phyloP scores from a whole-genome alignment of 2,797 vertebrate genomes.

The Hippopotamyrus pictus region DNA sequence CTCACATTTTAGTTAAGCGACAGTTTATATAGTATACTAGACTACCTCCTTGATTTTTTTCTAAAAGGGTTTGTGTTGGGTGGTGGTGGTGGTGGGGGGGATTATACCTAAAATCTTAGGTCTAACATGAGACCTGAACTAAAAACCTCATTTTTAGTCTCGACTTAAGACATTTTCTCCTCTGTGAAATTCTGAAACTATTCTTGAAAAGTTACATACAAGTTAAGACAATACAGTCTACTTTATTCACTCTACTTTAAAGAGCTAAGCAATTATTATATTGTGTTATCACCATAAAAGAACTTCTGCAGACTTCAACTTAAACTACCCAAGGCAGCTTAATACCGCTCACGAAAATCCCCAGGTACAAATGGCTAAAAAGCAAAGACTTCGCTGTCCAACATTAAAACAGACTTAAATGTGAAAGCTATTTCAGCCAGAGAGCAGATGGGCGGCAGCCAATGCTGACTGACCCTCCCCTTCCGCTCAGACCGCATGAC shows the following conservation, averaged over 20 bases:
- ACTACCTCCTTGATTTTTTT: not conserved
- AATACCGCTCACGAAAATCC: not conserved
- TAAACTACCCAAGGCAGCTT: slow-evolving; percentile 7
- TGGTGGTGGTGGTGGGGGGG: not conserved
- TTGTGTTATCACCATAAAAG: not conserved
- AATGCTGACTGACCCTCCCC: not conserved
- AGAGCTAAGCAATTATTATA: not conserved
- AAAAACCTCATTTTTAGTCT: not conserved
- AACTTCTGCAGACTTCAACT: not conserved
- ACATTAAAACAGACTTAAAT: not conserved
- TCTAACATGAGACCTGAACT: not conserved
- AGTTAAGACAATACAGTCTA: not conserved
- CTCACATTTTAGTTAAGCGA: not conserved
- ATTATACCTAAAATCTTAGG: not conserved
- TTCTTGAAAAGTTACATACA: not conserved
- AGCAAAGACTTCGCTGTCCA: not conserved
- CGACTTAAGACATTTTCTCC: not conserved
- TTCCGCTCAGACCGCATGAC: not conserved
- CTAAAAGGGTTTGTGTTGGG: not conserved
- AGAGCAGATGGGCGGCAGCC: not conserved
- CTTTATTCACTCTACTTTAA: not conserved
- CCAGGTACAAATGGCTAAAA: not conserved
- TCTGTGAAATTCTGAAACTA: not conserved
- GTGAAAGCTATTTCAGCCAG: not conserved
- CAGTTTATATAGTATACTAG: not conserved